phyloP scores from a whole-genome alignment of 2,888 invertebrate genomes.

The Erynnis tages region DNA sequence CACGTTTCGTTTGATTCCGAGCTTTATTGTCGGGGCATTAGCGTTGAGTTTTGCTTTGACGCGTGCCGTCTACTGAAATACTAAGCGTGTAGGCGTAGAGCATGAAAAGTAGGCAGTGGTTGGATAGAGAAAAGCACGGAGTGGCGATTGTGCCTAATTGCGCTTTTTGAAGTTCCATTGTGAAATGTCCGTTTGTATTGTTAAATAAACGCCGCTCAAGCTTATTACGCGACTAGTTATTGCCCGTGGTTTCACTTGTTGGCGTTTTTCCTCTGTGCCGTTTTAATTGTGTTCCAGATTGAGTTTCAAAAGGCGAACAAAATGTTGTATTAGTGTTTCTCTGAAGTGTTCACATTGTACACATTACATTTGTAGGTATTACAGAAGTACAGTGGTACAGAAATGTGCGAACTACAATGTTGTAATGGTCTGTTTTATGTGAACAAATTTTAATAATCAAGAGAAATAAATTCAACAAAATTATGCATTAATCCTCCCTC shows the following conservation, averaged over 20 bases:
- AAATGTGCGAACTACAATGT: too few species aligned
- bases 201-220: conserved; percentile 27
- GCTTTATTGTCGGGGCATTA: conserved; percentile 48
- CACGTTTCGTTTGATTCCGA: conserved; percentile 40
- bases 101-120: conserved; percentile 79
- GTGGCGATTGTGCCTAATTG: conserved; percentile 58
- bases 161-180: conserved; percentile 40
- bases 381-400: too few species aligned
- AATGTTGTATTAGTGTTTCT: too few species aligned
- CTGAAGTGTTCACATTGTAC: too few species aligned
- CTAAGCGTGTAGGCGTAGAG: conserved; percentile 77
- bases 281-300: conserved; percentile 16
- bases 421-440: too few species aligned
- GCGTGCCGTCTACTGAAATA: conserved; percentile 67
- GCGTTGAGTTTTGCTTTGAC: conserved; percentile 53
- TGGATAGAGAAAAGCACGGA: conserved; percentile 63
- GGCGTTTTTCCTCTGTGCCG: conserved; percentile 4
- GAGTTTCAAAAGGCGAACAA: conserved; percentile 2
- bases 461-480: too few species aligned
- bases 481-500: too few species aligned
- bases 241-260: conserved; percentile 14
- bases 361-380: too few species aligned
- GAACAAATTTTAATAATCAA: too few species aligned
- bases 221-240: conserved; percentile 27
- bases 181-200: conserved; percentile 30